A percentile compares a stretch with the other conserved stretches of the same genome.
These are phyloP conservation scores for Meghimatium bilineatum DNA, from an alignment of 2,888 invertebrate genomes.

Conservation along the genomic window DNA sequence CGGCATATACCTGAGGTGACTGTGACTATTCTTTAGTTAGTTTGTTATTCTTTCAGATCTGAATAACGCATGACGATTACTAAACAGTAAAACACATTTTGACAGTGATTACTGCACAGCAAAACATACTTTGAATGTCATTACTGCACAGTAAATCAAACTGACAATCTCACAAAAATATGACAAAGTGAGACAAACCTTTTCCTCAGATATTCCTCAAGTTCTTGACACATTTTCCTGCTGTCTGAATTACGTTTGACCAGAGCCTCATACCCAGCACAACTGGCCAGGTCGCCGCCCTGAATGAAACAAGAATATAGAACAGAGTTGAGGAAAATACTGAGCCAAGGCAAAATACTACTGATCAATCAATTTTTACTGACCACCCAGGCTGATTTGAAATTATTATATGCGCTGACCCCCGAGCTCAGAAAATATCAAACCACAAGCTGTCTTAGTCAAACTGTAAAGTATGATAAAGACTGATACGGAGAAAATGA, in stretches of 20 bases:
- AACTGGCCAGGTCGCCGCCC: constrained; percentile 49
- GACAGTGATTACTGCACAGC: background rate
- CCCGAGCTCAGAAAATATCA: too few species aligned
- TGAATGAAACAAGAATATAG: constrained; percentile 17
- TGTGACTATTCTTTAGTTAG: too few species aligned
- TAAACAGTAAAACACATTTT: background rate
- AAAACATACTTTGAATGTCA: background rate
- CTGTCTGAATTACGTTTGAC: constrained; percentile 47
- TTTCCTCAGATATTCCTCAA: constrained; percentile 52
- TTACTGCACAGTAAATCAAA: background rate
- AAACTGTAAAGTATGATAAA: too few species aligned
- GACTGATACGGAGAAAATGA: too few species aligned
- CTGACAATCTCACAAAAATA: background rate
- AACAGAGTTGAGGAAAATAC: too few species aligned
- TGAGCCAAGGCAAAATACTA: too few species aligned
- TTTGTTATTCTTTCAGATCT: too few species aligned
- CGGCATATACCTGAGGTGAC: too few species aligned
- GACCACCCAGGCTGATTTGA: too few species aligned
- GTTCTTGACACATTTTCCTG: constrained; percentile 48
- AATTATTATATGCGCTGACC: too few species aligned
- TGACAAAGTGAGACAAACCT: constrained; percentile 25
- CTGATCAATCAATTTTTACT: too few species aligned
- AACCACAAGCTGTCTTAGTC: too few species aligned
- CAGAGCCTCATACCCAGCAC: constrained; percentile 50
- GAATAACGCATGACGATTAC: background rate